Evolutionary conservation across 2,113 vertebrate genomes (phyloP).

Genomic region (Strigops habroptila): DNA sequence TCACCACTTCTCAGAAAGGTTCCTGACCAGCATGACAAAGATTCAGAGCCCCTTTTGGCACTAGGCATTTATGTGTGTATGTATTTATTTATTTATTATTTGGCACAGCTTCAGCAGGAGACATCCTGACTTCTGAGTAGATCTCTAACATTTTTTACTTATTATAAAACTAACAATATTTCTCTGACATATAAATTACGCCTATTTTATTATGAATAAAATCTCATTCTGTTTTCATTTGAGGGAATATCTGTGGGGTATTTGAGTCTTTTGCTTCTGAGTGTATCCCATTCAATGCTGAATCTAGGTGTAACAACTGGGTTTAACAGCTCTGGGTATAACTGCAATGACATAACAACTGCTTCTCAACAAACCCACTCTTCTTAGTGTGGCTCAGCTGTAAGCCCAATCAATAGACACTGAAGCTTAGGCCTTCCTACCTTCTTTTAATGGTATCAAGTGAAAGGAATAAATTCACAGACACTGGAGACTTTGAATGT

Average conservation of each 20-base stretch:
- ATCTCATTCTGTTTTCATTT: background rate
- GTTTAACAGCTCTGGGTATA: background rate
- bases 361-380: background rate
- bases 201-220: background rate
- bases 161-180: background rate
- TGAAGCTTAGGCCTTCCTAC: background rate
- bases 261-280: background rate
- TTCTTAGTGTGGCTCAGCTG: background rate
- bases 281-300: background rate
- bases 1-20: background rate
- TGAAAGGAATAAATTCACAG: background rate
- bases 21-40: background rate
- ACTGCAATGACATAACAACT: background rate
- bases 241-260: background rate
- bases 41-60: background rate
- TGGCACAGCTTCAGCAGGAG: background rate
- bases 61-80: background rate
- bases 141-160: accelerated
- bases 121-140: background rate
- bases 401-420: background rate
- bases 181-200: background rate
- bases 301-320: background rate
- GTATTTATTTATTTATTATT: background rate
- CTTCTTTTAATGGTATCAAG: background rate
- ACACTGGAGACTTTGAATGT: background rate